These are phyloP conservation scores for Reticulitermes speratus DNA, from an alignment of 1,140 invertebrate genomes.

Conservation along the genomic window DNA sequence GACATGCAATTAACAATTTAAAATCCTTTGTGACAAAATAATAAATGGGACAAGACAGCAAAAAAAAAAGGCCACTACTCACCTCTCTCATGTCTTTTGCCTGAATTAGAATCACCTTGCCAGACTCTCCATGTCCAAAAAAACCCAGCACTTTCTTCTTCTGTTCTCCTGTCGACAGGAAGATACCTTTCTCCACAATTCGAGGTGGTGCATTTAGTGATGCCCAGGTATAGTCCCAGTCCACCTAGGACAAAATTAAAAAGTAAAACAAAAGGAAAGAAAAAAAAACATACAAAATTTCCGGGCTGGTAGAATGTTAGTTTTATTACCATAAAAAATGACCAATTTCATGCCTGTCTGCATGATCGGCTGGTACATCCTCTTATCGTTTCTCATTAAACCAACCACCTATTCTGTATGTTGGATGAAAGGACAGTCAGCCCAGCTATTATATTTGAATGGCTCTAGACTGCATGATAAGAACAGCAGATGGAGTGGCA, in stretches of 20 bases:
- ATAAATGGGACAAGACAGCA: neutral
- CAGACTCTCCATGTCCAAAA: slow-evolving; percentile 52
- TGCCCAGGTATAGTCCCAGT: slow-evolving; percentile 63
- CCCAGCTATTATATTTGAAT: no score
- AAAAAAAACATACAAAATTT: slow-evolving; percentile 2
- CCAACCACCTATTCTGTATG: no score
- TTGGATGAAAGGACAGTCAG: no score
- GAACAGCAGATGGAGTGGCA: no score
- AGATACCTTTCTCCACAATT: slow-evolving; percentile 56
- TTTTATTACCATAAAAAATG: no score
- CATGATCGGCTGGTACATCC: no score
- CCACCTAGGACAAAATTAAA: slow-evolving; percentile 47
- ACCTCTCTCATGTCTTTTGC: slow-evolving; percentile 41
- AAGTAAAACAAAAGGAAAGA: slow-evolving; percentile 26
- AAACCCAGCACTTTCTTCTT: slow-evolving; percentile 53
- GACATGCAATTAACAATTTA: no score
- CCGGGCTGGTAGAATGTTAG: no score
- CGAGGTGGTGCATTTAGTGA: slow-evolving; percentile 55
- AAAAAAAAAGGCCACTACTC: neutral
- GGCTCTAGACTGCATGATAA: no score
- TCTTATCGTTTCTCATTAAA: no score
- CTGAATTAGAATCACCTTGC: slow-evolving; percentile 52
- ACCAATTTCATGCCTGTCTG: no score
- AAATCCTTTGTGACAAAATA: neutral
- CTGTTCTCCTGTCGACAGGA: slow-evolving; percentile 49